Evolutionary conservation across 2,888 invertebrate species (phyloP).

Genomic region (Hartigia nigra): DNA sequence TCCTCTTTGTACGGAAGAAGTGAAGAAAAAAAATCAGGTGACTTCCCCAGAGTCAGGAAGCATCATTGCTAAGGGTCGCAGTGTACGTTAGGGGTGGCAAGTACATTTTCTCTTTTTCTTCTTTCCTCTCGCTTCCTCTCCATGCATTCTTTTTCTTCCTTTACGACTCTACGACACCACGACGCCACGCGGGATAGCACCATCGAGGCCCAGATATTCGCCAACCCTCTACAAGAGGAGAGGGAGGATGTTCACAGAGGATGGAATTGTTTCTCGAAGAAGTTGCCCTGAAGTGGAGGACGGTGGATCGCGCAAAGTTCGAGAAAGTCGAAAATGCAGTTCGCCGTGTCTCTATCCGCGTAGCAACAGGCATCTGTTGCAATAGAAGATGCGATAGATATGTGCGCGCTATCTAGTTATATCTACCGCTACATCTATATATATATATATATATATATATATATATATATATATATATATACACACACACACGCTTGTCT

Average conservation of each 20-base stretch:
- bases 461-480: too few relatives aligned
- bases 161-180: not conserved
- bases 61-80: not conserved
- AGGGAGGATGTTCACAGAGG: not conserved
- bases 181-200: not conserved
- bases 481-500: not conserved
- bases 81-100: not conserved
- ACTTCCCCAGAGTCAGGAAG: not conserved
- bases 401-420: constrained; percentile 37
- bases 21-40: not conserved
- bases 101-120: not conserved
- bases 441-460: too few relatives aligned
- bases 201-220: not conserved
- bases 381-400: constrained; percentile 58
- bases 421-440: constrained; percentile 22
- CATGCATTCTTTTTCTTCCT: not conserved
- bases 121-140: not conserved
- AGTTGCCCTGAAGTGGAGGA: not conserved
- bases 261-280: not conserved
- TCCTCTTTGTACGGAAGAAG: not conserved
- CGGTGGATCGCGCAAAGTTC: constrained; percentile 14
- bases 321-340: constrained; percentile 44
- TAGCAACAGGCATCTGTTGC: constrained; percentile 65
- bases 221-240: not conserved
- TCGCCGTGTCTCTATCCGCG: constrained; percentile 46